phyloP scores from a whole-genome alignment of 2,888 invertebrate genomes.

The Melipona bicolor region DNA sequence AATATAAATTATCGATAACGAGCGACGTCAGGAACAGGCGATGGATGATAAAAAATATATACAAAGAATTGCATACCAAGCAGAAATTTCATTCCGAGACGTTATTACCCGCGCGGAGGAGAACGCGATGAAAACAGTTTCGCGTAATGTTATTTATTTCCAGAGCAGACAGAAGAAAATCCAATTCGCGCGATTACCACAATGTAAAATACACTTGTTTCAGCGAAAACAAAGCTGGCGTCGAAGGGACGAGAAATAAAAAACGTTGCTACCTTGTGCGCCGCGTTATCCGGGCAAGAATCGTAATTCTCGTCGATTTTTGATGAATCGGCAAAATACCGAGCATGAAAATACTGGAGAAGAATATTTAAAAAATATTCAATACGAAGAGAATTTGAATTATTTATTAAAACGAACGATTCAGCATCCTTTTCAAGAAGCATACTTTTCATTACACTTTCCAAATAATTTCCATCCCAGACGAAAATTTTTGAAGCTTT shows the following conservation, averaged over 20 bases:
- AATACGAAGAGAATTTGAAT: too few species aligned
- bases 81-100: constrained; percentile 1
- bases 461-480: too few species aligned
- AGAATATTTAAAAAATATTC: neutral
- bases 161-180: neutral
- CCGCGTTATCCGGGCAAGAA: neutral
- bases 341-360: neutral
- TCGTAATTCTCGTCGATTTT: neutral
- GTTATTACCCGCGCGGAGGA: neutral
- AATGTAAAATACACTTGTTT: neutral
- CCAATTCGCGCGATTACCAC: neutral
- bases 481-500: too few species aligned
- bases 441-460: too few species aligned
- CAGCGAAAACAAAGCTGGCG: neutral
- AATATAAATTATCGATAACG: neutral
- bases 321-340: neutral
- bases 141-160: neutral
- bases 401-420: too few species aligned
- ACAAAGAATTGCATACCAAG: neutral
- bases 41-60: neutral
- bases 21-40: too few species aligned
- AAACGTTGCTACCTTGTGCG: neutral
- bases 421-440: too few species aligned
- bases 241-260: neutral
- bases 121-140: neutral